A percentile compares a stretch with the other conserved stretches of the same genome.
Conservation (phyloP, 2,888 invertebrate genomes). For the Protophormia terraenovae region DNA sequence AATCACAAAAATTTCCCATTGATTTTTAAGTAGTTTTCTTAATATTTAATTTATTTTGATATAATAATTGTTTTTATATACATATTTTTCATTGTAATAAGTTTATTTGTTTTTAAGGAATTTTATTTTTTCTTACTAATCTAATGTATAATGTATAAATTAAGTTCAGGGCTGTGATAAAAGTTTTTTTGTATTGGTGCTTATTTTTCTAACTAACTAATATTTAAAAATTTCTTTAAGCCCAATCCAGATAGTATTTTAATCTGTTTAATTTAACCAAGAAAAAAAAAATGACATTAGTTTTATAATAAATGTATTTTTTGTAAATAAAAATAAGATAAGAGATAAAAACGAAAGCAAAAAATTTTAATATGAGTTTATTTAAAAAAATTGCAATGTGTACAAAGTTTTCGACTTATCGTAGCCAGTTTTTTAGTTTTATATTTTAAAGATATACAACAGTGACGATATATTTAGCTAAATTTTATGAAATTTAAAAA, state of each 20-base stretch:
- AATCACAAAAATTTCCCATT: constrained; percentile 60
- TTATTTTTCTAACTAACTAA: constrained; percentile 29
- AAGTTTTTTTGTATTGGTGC: constrained; percentile 46
- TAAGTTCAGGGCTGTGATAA: constrained; percentile 56
- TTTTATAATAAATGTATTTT: constrained; percentile 8
- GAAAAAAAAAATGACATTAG: constrained; percentile 11
- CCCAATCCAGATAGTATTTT: constrained; percentile 29
- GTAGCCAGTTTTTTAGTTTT: too few relatives aligned
- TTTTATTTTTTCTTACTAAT: background rate
- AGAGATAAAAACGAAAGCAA: background rate
- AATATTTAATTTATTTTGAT: constrained; percentile 59
- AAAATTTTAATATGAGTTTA: too few relatives aligned
- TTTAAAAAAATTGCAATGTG: too few relatives aligned
- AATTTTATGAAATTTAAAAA: too few relatives aligned
- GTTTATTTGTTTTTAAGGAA: constrained; percentile 13
- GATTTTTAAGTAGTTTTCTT: constrained; percentile 48
- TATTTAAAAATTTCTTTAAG: background rate
- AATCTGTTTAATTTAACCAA: background rate
- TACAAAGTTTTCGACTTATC: too few relatives aligned
- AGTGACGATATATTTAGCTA: too few relatives aligned
- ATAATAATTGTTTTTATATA: constrained; percentile 47
- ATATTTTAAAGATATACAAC: too few relatives aligned
- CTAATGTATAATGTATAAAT: constrained; percentile 2
- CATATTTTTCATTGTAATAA: constrained; percentile 18
- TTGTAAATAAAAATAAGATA: background rate